Conservation (phyloP, 2,113 vertebrate genomes). For the Rutilus rutilus region DNA sequence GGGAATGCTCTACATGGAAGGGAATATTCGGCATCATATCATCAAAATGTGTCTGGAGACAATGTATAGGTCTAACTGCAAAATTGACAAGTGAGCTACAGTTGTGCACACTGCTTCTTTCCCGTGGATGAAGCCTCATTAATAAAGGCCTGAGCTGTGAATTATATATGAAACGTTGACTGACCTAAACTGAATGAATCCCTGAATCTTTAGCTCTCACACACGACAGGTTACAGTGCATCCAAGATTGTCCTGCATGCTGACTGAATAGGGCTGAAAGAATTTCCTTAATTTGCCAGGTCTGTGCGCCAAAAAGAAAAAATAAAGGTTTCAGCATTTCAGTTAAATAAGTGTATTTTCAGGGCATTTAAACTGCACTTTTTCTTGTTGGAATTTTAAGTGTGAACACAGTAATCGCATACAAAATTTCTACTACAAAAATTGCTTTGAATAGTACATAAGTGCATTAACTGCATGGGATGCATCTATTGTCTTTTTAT, state of each 20-base stretch:
- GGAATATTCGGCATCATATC: slow-evolving; percentile 41
- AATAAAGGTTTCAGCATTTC: too few species aligned
- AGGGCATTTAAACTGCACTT: too few species aligned
- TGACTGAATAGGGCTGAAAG: background rate
- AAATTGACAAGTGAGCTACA: slow-evolving; percentile 19
- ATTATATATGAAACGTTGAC: slow-evolving; percentile 63
- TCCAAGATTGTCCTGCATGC: background rate
- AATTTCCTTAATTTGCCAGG: background rate
- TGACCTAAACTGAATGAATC: slow-evolving; percentile 62
- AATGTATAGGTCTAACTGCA: slow-evolving; percentile 1
- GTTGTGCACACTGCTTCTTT: slow-evolving; percentile 32
- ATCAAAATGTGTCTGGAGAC: slow-evolving; percentile 40
- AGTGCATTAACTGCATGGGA: too few species aligned
- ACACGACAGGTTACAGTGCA: background rate
- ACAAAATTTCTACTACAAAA: too few species aligned
- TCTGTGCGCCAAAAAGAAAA: too few species aligned
- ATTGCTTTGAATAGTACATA: too few species aligned
- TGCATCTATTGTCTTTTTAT: too few species aligned
- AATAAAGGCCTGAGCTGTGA: slow-evolving; percentile 50
- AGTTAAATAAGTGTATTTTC: too few species aligned
- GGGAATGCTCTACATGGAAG: background rate
- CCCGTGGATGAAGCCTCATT: slow-evolving; percentile 57
- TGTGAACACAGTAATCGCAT: too few species aligned
- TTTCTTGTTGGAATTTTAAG: too few species aligned
- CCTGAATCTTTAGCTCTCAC: slow-evolving; percentile 36